Conservation (phyloP, 2,113 vertebrate species). For the Terrapene triunguis region DNA sequence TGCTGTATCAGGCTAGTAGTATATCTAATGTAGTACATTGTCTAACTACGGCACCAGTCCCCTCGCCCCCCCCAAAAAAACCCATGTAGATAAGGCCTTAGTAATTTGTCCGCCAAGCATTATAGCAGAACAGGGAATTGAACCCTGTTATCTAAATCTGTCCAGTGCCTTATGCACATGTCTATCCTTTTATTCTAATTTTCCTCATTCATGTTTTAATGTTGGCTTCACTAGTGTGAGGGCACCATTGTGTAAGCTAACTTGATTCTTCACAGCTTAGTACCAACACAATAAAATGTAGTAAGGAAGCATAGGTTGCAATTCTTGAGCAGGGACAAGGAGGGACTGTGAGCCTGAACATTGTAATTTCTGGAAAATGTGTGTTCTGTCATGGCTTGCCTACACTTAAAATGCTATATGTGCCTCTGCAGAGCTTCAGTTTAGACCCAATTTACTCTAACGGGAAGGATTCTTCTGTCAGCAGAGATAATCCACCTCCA, state of each 20-base stretch:
- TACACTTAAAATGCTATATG: no score
- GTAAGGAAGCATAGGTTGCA: background rate
- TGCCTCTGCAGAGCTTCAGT: no score
- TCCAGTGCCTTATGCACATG: background rate
- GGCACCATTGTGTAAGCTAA: background rate
- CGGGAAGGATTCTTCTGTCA: no score
- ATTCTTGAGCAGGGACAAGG: background rate
- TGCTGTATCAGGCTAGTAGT: background rate
- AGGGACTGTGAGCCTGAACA: background rate
- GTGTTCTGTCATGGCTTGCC: no score
- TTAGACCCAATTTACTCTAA: no score
- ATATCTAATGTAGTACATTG: background rate
- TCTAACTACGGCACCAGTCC: background rate
- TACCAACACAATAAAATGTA: background rate
- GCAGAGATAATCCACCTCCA: no score
- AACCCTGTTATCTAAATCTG: background rate
- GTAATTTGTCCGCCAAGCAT: background rate
- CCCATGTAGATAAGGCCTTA: background rate
- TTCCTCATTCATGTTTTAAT: background rate
- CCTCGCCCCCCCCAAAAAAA: background rate
- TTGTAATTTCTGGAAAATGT: background rate
- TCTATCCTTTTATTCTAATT: background rate
- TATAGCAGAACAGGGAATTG: background rate
- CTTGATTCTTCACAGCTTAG: background rate
- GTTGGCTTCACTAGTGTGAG: background rate